These are phyloP conservation scores for Rhagoletis pomonella DNA, from an alignment of 1,140 invertebrate species.

Conservation along the genomic window DNA sequence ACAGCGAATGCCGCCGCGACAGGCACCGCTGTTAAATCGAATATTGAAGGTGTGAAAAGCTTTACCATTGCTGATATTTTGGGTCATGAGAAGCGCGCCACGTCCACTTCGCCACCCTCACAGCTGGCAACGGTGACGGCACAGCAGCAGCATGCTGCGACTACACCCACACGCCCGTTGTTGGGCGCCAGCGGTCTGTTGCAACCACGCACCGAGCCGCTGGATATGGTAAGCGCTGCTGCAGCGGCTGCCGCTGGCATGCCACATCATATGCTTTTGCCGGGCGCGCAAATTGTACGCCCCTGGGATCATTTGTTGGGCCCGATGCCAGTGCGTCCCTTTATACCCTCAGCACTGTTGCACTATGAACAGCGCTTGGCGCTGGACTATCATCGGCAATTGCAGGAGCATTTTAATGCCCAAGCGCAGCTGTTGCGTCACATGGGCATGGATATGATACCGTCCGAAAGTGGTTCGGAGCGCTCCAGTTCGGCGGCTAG, in stretches of 20 bases:
- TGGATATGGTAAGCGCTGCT: conserved; percentile 71
- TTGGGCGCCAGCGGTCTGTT: conserved; percentile 56
- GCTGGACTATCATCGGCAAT: conserved; percentile 77
- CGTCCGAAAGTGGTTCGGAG: conserved; percentile 75
- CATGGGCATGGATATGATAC: conserved; percentile 74
- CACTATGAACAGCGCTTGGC: conserved; percentile 76
- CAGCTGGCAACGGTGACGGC: conserved; percentile 58
- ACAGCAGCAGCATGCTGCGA: background rate
- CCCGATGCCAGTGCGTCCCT: conserved; percentile 72
- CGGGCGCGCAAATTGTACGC: conserved; percentile 79
- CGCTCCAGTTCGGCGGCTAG: conserved; percentile 81
- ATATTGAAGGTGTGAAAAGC: conserved; percentile 84
- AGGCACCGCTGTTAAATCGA: conserved; percentile 60
- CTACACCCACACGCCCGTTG: background rate
- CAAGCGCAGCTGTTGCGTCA: conserved; percentile 72
- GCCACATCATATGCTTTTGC: conserved; percentile 53
- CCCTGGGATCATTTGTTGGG: conserved; percentile 89
- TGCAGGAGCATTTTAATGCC: conserved; percentile 75
- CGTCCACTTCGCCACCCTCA: conserved; percentile 72
- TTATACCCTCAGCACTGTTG: conserved; percentile 71
- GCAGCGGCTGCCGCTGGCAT: conserved; percentile 59
- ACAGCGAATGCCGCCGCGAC: conserved; percentile 55
- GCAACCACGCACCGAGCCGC: conserved; percentile 70
- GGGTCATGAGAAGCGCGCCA: conserved; percentile 78
- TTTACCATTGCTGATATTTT: conserved; percentile 95